Evolutionary conservation across 2,113 vertebrate species (phyloP).

Genomic region (Phrynosoma platyrhinos): DNA sequence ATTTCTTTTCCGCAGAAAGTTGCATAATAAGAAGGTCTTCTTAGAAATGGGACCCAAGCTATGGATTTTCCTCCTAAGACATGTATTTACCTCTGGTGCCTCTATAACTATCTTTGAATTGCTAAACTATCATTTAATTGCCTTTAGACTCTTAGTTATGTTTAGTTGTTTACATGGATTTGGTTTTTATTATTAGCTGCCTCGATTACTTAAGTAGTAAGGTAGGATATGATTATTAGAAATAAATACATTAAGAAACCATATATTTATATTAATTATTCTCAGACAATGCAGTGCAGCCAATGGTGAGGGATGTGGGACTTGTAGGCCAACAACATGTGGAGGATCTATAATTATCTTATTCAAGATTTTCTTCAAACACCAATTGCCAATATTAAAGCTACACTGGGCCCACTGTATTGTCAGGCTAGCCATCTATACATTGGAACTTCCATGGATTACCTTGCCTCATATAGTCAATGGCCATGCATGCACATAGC

Average conservation of each 20-base stretch:
- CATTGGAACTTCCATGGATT: no score
- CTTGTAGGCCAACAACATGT: no score
- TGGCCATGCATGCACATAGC: no score
- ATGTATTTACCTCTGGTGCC: no score
- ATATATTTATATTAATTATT: neutral
- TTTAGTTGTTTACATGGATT: neutral
- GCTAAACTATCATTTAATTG: neutral
- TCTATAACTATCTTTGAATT: no score
- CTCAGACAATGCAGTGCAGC: no score
- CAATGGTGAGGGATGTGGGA: no score
- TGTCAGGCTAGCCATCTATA: no score
- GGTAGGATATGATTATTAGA: neutral
- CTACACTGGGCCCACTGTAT: neutral
- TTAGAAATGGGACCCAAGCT: neutral
- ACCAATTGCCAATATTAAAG: constrained; percentile 11
- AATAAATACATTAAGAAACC: neutral
- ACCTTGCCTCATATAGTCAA: no score
- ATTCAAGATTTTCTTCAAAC: constrained; percentile 29
- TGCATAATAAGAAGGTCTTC: neutral
- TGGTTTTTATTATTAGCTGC: neutral
- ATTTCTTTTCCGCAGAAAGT: neutral
- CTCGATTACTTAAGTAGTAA: neutral
- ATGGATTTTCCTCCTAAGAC: neutral
- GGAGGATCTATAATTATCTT: neutral
- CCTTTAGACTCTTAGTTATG: neutral